Evolutionary conservation across 2,113 vertebrate genomes (phyloP), one percentile per base, ranked within the genome.

Genomic region (Loxodonta africana): DNA sequence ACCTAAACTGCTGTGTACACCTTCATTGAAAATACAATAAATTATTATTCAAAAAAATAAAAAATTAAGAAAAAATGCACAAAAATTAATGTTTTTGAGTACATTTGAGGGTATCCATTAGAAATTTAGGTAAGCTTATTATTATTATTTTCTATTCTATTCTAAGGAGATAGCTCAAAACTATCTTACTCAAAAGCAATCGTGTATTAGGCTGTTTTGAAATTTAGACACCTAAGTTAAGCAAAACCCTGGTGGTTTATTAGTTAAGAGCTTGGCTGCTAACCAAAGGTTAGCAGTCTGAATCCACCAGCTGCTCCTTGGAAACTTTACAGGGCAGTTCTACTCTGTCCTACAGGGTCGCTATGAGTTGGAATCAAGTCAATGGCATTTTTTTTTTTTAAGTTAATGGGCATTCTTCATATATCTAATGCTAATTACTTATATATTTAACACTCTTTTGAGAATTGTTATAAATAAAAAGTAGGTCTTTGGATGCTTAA

Each of bases 391-490:
- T 57, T 12, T 57, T 48, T 57, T 57, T 57, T 57, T 12, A 57
- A 15, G 2, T 83, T 82, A 94, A 67, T 14, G 48, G 41, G 9
- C 44, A 81, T 78, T 96, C 9, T 83, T 83, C n/a, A 46, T 69
- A 41, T 1, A n/a, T 53, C 33, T 60, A 69, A 60, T 67, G 17
- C 20, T 89, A 63, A 65, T 81, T 60, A 53, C 57, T 86, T 69
- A 69, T 21, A 20, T 93, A 33, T n/a, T 46, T 46, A 57, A 48
- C 65, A 21, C 7, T 25, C 6, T 65, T 7, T 20, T 51, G 77
- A 87, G 28, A 73, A 78, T 93, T 73, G n/a, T 69, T 67, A 74
- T 87, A 94, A 81, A 44, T 74, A 90, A 86, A 90, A 88, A 21
- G 2, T 25, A 65, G 46, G 2, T 33, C 37, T 69, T 67, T 82